Evolutionary conservation across 2,888 invertebrate genomes (phyloP).

Genomic region (Pheosia gnoma): DNA sequence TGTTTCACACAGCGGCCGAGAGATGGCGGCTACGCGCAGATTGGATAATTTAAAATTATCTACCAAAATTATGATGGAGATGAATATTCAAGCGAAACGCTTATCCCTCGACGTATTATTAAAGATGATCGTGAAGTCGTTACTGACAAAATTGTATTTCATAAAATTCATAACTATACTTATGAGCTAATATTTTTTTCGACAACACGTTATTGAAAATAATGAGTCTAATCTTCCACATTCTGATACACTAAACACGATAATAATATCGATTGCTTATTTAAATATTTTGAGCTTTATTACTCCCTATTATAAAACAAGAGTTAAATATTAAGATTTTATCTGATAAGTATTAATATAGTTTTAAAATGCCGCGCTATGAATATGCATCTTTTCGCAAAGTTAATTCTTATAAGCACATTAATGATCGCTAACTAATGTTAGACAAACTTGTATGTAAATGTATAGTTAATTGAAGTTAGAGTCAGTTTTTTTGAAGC

Average conservation of each 20-base stretch:
- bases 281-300: slow-evolving; percentile 32
- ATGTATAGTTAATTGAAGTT: background rate
- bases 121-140: slow-evolving; percentile 80
- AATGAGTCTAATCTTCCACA: slow-evolving; percentile 56
- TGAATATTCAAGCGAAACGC: slow-evolving; percentile 82
- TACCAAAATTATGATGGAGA: slow-evolving; percentile 80
- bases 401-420: background rate
- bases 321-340: background rate
- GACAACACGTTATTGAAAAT: slow-evolving; percentile 77
- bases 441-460: background rate
- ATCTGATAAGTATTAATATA: background rate
- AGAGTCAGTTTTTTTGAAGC: background rate
- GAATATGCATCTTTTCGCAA: slow-evolving; percentile 1
- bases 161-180: slow-evolving; percentile 82
- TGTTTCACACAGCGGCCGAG: slow-evolving; percentile 40
- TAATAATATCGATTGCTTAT: slow-evolving; percentile 46
- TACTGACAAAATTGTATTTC: slow-evolving; percentile 80
- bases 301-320: slow-evolving; percentile 7
- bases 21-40: slow-evolving; percentile 53
- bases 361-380: background rate
- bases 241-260: slow-evolving; percentile 30
- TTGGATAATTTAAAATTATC: slow-evolving; percentile 80
- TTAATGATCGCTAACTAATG: slow-evolving; percentile 1
- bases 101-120: slow-evolving; percentile 77
- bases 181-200: slow-evolving; percentile 79